These are phyloP conservation scores for Heliothis virescens DNA, from an alignment of 1,140 invertebrate species.

Conservation along the genomic window DNA sequence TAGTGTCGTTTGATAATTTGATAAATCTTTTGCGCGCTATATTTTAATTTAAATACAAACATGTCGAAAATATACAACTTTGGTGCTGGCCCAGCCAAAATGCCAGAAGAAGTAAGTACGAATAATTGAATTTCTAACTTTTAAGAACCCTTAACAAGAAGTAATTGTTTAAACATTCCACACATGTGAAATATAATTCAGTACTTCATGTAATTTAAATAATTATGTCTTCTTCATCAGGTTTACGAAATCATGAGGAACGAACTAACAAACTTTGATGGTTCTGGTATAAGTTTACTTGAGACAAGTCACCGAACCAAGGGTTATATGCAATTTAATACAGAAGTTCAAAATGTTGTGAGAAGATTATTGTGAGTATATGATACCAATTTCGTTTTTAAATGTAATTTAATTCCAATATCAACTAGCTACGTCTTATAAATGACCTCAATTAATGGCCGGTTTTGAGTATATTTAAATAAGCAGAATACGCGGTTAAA, in stretches of 20 bases:
- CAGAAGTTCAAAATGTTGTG: slow-evolving; percentile 91
- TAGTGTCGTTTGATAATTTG: slow-evolving; percentile 52
- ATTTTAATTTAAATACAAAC: slow-evolving; percentile 37
- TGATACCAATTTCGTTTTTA: neutral
- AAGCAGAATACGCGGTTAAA: too few relatives aligned
- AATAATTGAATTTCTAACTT: neutral
- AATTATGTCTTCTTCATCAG: slow-evolving; percentile 85
- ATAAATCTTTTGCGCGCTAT: neutral
- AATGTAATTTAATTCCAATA: neutral
- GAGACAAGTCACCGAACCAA: slow-evolving; percentile 97
- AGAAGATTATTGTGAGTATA: slow-evolving; percentile 93
- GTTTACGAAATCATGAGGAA: slow-evolving; percentile 94
- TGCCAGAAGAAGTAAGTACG: slow-evolving; percentile 93
- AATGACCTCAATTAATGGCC: too few relatives aligned
- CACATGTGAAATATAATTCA: neutral
- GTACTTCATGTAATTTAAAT: neutral
- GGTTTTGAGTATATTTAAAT: too few relatives aligned
- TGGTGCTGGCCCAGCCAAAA: slow-evolving; percentile 96
- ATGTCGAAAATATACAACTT: slow-evolving; percentile 89
- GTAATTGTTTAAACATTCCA: neutral
- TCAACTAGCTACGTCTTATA: neutral
- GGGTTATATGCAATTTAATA: slow-evolving; percentile 94
- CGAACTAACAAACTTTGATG: slow-evolving; percentile 93
- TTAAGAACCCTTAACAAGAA: too few relatives aligned
- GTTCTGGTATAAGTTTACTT: slow-evolving; percentile 95